Evolutionary conservation across 1,140 invertebrate species (phyloP), one percentile per base, ranked within the genome.

Genomic region (Halictus rubicundus): DNA sequence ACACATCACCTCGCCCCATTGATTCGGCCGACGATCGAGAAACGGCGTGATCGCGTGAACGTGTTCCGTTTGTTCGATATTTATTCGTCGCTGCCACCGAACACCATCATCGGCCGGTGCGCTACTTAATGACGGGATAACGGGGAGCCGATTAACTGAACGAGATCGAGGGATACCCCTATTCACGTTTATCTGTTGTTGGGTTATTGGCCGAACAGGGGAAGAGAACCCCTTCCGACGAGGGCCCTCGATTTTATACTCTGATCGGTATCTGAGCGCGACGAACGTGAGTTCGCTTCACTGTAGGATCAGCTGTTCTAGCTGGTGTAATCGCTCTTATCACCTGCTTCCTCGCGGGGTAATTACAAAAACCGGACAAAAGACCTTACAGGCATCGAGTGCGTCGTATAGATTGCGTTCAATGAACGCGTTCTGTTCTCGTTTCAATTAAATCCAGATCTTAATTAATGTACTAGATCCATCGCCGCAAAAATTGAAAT

Each of bases 51-150:
- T 79, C 32, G 61, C 16, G 49, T 7, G 42, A 66, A 73, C 39
- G 25, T 21, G n/a, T 19, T 59, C 21, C 54, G 71, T 60, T 75
- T 75, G 63, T 61, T 68, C 71, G 71, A 80, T 75, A 59, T 75
- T 52, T 66, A 46, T 16, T 49, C 46, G 70, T 21, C 27, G 52
- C 9, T 10, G 0, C 5, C 27, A 10, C 9, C 14, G 10, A 4
- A 42, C 10, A 59, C 23, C 49, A 49, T 77, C 27, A 23, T 42
- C 0, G 14, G 57, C 21, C n/a, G 37, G 64, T 27, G 27, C 32
- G 37, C 27, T 5, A 70, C 57, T 84, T 80, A 75, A 84, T 57
- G 68, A 75, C 60, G 60, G 77, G 68, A 69, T 84, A 83, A 83
- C 77, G 77, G 57, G 46, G 77, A 39, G 70, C 54, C 61, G 70